Conservation (phyloP, 2,797 vertebrate species). For the Lagorchestes hirsutus region DNA sequence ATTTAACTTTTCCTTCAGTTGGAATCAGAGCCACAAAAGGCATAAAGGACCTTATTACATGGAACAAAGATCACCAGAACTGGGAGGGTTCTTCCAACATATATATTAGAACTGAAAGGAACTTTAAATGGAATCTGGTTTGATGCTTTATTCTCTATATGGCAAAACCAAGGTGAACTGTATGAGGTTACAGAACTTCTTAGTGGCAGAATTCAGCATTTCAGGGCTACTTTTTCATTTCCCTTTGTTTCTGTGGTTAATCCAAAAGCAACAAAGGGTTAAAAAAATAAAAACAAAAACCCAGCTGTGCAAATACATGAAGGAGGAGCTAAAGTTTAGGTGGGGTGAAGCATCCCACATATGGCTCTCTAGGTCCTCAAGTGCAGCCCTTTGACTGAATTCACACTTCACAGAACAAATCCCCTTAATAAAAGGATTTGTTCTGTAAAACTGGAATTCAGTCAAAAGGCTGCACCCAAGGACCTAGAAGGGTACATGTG, state of each 20-base stretch:
- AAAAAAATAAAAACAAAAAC: neutral
- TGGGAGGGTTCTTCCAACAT: neutral
- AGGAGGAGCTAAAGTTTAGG: neutral
- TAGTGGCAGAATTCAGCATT: neutral
- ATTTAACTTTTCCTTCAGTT: slow-evolving; percentile 69
- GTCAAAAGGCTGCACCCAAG: too few species aligned
- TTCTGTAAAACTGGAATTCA: too few species aligned
- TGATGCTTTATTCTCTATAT: neutral
- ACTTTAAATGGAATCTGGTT: neutral
- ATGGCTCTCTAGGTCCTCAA: too few species aligned
- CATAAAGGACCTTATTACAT: neutral
- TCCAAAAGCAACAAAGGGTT: neutral
- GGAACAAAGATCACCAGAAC: neutral
- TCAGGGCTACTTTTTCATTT: neutral
- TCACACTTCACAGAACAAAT: too few species aligned
- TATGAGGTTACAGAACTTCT: neutral
- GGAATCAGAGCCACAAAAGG: slow-evolving; percentile 68
- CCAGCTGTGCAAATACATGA: neutral
- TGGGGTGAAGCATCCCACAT: too few species aligned
- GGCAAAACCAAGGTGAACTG: neutral
- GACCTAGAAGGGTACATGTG: too few species aligned
- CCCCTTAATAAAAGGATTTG: too few species aligned
- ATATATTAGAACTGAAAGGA: neutral
- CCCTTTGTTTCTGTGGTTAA: neutral
- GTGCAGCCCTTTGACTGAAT: too few species aligned